Evolutionary conservation across 2,888 invertebrate genomes (phyloP), one percentile per base, ranked within the genome.

Genomic region (Oligia fasciuncula): DNA sequence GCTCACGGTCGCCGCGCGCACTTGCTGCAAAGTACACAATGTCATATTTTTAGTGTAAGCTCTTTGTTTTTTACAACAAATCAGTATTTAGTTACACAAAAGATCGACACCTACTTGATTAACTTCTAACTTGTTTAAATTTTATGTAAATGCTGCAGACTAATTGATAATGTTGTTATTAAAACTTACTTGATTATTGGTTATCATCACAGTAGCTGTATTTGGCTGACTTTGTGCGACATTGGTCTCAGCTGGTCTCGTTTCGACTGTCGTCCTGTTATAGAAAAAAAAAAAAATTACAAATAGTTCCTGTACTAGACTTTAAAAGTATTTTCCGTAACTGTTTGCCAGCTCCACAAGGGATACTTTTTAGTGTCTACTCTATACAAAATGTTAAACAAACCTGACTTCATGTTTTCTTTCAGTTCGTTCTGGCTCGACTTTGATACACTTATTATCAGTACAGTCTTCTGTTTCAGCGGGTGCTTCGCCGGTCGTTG

Each of bases 161-260:
- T 63, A 51, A 8, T 65, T 51, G 13, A 43, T 11, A 74, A 65
- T 69, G 3, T 35, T 40, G 29, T 65, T 49, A 66, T 69, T n/a
- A 57, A 63, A 57, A 70, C 92, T 92, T 85, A 96, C 97, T 92
- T 96, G 96, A 86, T 93, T 95, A 46, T 95, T 94, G 82, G 97
- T 95, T 93, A 96, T 96, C 96, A 97, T 96, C 80, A 96, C 96
- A 85, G 95, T 91, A 73, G 94, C 81, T 77, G 92, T 93, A 51
- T 91, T 93, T 84, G 94, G 94, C 80, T 92, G 92, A 70, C 89
- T 92, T 92, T 94, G 95, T 67, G 91, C 89, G 43, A 94, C 91
- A 83, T 89, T 93, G 71, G 80, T 93, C 84, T 96, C 95, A 13
- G 90, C 87, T 43, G 94, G 90, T 76, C 94, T 91, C 62, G 87